A percentile compares a stretch with the other conserved stretches of the same genome.
phyloP scores from a whole-genome alignment of 2,113 vertebrate genomes.

The Pipra filicauda region DNA sequence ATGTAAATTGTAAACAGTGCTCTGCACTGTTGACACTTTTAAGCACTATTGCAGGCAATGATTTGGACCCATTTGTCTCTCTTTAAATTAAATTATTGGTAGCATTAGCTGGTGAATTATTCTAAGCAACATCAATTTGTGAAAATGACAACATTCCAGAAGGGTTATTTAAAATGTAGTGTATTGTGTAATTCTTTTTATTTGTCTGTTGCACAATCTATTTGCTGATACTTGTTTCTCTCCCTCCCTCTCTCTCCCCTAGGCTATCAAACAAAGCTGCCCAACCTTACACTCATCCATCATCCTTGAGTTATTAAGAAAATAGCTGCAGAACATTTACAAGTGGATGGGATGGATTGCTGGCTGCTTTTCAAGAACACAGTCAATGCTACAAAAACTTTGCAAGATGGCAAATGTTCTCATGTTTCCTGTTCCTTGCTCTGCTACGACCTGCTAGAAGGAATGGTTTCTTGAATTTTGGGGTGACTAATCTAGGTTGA shows the following conservation, averaged over 20 bases:
- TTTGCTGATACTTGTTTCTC: constrained; percentile 60
- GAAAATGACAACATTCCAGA: constrained; percentile 51
- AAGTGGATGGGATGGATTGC: constrained; percentile 53
- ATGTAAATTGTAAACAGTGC: background rate
- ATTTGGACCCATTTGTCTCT: background rate
- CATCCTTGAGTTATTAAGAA: constrained; percentile 53
- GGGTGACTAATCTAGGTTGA: constrained; percentile 24
- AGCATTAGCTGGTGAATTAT: constrained; percentile 22
- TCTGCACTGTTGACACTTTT: background rate
- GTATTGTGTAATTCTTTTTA: constrained; percentile 54
- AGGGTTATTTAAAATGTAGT: constrained; percentile 36
- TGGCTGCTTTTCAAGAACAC: constrained; percentile 66
- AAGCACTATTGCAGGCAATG: background rate
- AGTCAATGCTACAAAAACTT: constrained; percentile 37
- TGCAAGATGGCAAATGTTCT: constrained; percentile 53
- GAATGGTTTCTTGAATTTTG: constrained; percentile 46
- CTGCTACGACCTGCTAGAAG: constrained; percentile 62
- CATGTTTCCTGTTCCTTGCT: constrained; percentile 48
- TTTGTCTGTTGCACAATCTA: constrained; percentile 69
- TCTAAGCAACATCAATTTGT: constrained; percentile 1
- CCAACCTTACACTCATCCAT: constrained; percentile 58
- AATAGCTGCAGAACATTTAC: constrained; percentile 61
- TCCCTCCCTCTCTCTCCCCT: constrained; percentile 40
- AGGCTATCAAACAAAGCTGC: constrained; percentile 63
- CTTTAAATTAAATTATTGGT: background rate